Conservation (phyloP, 2,113 vertebrate genomes). For the Theristicus caerulescens region DNA sequence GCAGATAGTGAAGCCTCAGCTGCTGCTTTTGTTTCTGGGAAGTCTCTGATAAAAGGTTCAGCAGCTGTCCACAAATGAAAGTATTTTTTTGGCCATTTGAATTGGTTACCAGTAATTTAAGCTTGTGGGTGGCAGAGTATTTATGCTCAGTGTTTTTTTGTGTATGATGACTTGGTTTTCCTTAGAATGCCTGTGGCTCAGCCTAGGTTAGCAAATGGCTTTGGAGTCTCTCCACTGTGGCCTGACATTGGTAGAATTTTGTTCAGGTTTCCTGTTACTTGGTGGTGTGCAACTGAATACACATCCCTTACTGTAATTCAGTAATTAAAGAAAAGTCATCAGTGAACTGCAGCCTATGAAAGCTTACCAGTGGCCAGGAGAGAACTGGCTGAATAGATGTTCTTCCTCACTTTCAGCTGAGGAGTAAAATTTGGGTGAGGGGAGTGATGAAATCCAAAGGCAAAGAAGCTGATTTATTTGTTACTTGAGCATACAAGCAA, state of each 20-base stretch:
- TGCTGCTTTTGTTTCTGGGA: not conserved
- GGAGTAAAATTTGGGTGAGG: not conserved
- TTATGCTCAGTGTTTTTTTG: not conserved
- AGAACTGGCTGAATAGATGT: not conserved
- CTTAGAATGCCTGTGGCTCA: conserved; percentile 9
- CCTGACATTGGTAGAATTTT: not conserved
- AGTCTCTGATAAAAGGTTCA: not conserved
- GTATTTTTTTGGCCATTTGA: not conserved
- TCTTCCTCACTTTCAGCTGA: not conserved
- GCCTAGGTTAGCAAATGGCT: not conserved
- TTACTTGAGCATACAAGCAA: not conserved
- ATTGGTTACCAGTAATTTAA: not conserved
- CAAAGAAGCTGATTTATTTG: not conserved
- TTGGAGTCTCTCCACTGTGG: not conserved
- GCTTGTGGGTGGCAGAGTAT: not conserved
- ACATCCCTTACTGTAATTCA: not conserved
- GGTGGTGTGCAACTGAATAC: not conserved
- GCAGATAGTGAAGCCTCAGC: not conserved
- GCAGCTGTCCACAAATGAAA: not conserved
- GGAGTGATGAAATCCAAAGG: not conserved
- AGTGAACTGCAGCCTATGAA: not conserved
- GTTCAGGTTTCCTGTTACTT: conserved; percentile 10
- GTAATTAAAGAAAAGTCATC: not conserved
- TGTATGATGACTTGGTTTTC: not conserved
- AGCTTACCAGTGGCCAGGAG: not conserved